Percentiles rank a stretch among this genome's conserved stretches.
Evolutionary conservation across 2,888 invertebrate species (phyloP).

Genomic region (Ennomos quercinarius): DNA sequence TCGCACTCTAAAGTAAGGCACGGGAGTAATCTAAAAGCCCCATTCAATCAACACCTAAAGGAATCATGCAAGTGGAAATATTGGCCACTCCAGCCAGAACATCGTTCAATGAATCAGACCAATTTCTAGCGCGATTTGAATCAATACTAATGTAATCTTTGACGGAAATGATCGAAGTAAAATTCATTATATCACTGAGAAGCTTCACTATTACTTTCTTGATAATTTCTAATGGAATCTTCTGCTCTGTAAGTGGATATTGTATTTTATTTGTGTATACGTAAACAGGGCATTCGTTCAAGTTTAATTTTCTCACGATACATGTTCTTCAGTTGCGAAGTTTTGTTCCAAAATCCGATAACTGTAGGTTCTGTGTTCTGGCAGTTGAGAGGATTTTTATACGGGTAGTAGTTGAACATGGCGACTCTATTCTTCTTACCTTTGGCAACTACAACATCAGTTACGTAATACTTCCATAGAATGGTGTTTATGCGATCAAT

Average conservation of each 20-base stretch:
- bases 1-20: slow-evolving; percentile 66
- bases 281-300: slow-evolving; percentile 68
- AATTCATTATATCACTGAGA: slow-evolving; percentile 66
- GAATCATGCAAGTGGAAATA: slow-evolving; percentile 67
- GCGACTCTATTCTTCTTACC: slow-evolving; percentile 46
- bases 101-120: too few relatives aligned
- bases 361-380: slow-evolving; percentile 58
- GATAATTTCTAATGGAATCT: slow-evolving; percentile 62
- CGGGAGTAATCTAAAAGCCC: slow-evolving; percentile 64
- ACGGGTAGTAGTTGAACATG: slow-evolving; percentile 64
- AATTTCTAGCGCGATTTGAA: too few relatives aligned
- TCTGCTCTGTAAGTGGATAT: slow-evolving; percentile 57
- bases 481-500: slow-evolving; percentile 57
- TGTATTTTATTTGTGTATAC: slow-evolving; percentile 69
- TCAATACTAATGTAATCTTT: slow-evolving; percentile 68
- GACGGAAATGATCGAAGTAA: slow-evolving; percentile 61
- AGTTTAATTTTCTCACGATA: slow-evolving; percentile 67
- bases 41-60: slow-evolving; percentile 60
- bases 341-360: slow-evolving; percentile 53
- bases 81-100: slow-evolving; percentile 62
- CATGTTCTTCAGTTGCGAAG: slow-evolving; percentile 38
- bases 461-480: slow-evolving; percentile 62
- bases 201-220: slow-evolving; percentile 59
- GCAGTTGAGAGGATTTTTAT: slow-evolving; percentile 60
- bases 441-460: slow-evolving; percentile 54